These are phyloP conservation scores for Sternotherus odoratus DNA, from an alignment of 2,797 vertebrate species.

Conservation along the genomic window DNA sequence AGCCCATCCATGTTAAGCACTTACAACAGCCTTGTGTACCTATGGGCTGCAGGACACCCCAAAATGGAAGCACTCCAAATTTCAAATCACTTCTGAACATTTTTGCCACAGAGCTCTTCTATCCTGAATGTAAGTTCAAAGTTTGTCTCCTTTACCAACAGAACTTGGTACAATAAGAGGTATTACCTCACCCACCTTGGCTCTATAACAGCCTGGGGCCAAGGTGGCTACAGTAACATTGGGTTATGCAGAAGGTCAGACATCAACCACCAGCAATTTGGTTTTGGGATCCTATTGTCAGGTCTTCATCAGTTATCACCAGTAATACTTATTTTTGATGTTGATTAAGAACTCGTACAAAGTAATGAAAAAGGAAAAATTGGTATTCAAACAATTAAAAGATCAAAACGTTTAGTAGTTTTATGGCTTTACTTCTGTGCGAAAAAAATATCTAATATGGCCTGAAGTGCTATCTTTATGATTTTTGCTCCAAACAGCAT, in stretches of 20 bases:
- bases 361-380: neutral
- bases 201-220: neutral
- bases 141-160: neutral
- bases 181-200: neutral
- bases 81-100: neutral
- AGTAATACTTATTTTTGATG: neutral
- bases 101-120: neutral
- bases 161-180: neutral
- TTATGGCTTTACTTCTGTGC: neutral
- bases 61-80: neutral
- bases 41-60: neutral
- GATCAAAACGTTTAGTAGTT: neutral
- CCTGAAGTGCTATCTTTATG: accelerated
- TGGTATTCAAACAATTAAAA: neutral
- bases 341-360: neutral
- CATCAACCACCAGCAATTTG: neutral
- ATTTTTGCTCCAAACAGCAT: neutral
- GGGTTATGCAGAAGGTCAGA: too few species aligned
- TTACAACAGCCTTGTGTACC: neutral
- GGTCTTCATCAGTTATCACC: neutral
- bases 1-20: neutral
- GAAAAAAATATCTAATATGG: accelerated
- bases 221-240: neutral
- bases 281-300: neutral
- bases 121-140: neutral